Evolutionary conservation across 2,113 vertebrate genomes (phyloP).

Genomic region (Orthonyx spaldingii): DNA sequence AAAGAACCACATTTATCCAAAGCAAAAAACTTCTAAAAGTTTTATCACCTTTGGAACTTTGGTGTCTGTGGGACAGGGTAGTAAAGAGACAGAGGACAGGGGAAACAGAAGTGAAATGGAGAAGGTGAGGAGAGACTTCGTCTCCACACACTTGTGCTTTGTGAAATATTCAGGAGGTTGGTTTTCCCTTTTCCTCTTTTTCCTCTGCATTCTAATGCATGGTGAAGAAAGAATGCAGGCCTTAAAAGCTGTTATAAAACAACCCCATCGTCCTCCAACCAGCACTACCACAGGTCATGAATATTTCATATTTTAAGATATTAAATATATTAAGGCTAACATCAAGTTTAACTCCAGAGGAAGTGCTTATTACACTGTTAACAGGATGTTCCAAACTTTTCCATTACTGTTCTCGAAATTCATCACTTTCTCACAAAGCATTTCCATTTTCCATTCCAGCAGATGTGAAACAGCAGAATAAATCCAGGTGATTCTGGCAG

Average conservation of each 20-base stretch:
- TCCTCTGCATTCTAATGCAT: neutral
- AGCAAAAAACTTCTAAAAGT: neutral
- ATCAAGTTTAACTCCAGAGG: neutral
- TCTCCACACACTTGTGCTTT: neutral
- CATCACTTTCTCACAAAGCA: neutral
- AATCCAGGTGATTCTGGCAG: neutral
- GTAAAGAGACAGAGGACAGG: neutral
- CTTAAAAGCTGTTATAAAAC: neutral
- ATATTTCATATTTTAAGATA: conserved; percentile 9
- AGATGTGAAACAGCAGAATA: neutral
- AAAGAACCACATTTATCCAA: neutral
- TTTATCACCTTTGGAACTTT: neutral
- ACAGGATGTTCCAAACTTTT: neutral
- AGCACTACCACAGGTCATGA: neutral
- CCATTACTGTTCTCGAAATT: neutral
- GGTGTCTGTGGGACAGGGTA: neutral
- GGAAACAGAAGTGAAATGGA: neutral
- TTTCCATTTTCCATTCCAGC: neutral
- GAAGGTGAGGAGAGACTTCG: neutral
- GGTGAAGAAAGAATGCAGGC: neutral
- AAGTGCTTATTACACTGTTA: neutral
- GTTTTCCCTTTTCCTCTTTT: neutral
- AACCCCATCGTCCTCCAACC: neutral
- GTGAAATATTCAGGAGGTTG: conserved; percentile 11
- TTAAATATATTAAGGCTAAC: neutral